phyloP scores from a whole-genome alignment of 2,113 vertebrate species.

The Maccullochella peelii region DNA sequence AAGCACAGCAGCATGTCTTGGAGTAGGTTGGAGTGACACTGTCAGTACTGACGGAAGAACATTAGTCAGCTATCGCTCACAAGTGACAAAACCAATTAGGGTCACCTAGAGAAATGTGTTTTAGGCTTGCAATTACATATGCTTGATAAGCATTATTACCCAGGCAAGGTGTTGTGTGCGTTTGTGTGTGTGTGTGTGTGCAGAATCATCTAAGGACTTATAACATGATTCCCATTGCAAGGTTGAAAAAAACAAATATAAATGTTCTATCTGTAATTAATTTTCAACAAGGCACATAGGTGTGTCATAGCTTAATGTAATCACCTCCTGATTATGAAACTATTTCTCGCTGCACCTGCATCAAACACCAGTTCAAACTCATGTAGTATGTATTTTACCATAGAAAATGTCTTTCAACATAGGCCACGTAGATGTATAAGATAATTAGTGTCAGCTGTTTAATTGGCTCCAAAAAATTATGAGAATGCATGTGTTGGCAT shows the following conservation, averaged over 20 bases:
- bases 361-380: slow-evolving; percentile 6
- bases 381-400: not conserved
- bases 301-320: slow-evolving; percentile 27
- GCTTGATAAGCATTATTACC: slow-evolving; percentile 74
- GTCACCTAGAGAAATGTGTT: slow-evolving; percentile 65
- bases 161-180: slow-evolving; percentile 37
- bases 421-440: not conserved
- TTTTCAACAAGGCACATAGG: slow-evolving; percentile 54
- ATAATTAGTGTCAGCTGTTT: not conserved
- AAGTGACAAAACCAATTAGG: slow-evolving; percentile 76
- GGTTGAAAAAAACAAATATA: slow-evolving; percentile 42
- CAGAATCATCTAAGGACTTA: slow-evolving; percentile 53
- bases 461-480: not conserved
- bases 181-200: slow-evolving; percentile 25
- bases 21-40: slow-evolving; percentile 72
- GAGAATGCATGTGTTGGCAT: not conserved
- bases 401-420: not conserved
- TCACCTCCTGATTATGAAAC: slow-evolving; percentile 32
- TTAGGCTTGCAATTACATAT: slow-evolving; percentile 74
- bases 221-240: slow-evolving; percentile 57
- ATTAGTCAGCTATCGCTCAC: slow-evolving; percentile 79
- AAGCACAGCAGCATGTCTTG: slow-evolving; percentile 58
- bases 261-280: slow-evolving; percentile 53
- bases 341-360: not conserved
- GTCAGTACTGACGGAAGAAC: slow-evolving; percentile 61